These are phyloP conservation scores for Heliothis peltigera DNA, from an alignment of 2,888 invertebrate species.

Conservation along the genomic window DNA sequence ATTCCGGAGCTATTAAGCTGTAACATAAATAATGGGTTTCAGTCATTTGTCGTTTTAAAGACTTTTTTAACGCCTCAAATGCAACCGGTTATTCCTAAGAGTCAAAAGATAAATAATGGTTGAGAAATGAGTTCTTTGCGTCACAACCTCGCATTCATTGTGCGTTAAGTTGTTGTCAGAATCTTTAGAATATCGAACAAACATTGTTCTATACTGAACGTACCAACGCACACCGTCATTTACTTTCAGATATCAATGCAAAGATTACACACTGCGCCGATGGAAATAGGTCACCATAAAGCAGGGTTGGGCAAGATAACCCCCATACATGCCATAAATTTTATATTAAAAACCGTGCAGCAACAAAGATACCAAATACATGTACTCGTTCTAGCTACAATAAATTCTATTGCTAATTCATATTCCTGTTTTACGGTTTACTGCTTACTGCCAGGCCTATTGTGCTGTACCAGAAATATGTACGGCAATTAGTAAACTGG, in stretches of 20 bases:
- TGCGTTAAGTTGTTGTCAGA: constrained; percentile 56
- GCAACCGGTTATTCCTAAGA: not conserved
- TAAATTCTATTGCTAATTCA: constrained; percentile 35
- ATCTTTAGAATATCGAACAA: constrained; percentile 69
- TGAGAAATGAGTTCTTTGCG: constrained; percentile 32
- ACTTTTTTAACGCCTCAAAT: not conserved
- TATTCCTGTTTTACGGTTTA: constrained; percentile 33
- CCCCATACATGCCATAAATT: constrained; percentile 74
- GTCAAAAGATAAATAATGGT: constrained; percentile 23
- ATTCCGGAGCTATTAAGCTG: constrained; percentile 62
- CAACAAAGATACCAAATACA: constrained; percentile 38
- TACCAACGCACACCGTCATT: constrained; percentile 67
- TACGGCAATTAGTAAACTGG: constrained; percentile 44
- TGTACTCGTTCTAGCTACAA: constrained; percentile 9
- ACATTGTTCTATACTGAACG: constrained; percentile 58
- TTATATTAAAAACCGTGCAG: constrained; percentile 64
- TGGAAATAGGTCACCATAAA: constrained; percentile 78
- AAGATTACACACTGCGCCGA: constrained; percentile 72
- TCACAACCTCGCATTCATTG: constrained; percentile 11
- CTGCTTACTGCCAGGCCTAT: constrained; percentile 21
- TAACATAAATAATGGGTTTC: constrained; percentile 49
- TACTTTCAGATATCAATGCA: constrained; percentile 75
- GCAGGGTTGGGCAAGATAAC: constrained; percentile 77
- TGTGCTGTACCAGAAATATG: constrained; percentile 50
- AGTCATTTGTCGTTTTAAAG: constrained; percentile 24